Evolutionary conservation across 2,113 vertebrate genomes (phyloP), one percentile per base, ranked within the genome.

Genomic region (Mirza zaza): DNA sequence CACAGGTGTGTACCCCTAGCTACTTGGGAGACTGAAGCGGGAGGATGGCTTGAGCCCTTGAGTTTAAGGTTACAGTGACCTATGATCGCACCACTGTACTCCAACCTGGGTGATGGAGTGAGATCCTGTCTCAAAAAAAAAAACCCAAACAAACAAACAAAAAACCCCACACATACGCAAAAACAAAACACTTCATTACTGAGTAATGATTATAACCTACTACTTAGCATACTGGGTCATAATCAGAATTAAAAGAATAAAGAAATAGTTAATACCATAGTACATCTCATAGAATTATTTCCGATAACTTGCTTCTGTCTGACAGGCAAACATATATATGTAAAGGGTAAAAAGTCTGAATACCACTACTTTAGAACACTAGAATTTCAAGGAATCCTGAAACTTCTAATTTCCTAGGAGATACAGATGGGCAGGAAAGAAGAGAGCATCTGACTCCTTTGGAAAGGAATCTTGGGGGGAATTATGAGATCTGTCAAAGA

Each of bases 381-480:
- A 63, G 77, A 88, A 93, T 87, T 91, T 86, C 63, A 93, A 81
- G 79, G 21, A 82, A 29, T 9, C 27, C 32, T 36, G 21, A 90
- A 83, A 86, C 17, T 88, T 61, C 45, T 95, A 34, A 50, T 63
- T 67, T 91, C 42, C 57, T 75, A 73, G 61, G 61, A 94, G 91
- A 97, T 15, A 42, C 52, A 96, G 67, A 80, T 32, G 7, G 63
- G 34, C 29, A 89, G 39, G 63, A 93, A 90, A 90, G 36, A 68
- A 85, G 76, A 93, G 9, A 96, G 42, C 15, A 70, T 79, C 27
- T 95, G 63, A 83, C 42, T 89, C 20, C 8, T 27, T 36, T 77
- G 59, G n/a, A 75, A 85, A 93, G 39, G 55, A 94, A 87, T 52
- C 91, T 95, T 88, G 67, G 86, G 57, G 57, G 70, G 59, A 86